These are phyloP conservation scores for Lepus americanus DNA, from an alignment of 2,113 vertebrate genomes.

Conservation along the genomic window DNA sequence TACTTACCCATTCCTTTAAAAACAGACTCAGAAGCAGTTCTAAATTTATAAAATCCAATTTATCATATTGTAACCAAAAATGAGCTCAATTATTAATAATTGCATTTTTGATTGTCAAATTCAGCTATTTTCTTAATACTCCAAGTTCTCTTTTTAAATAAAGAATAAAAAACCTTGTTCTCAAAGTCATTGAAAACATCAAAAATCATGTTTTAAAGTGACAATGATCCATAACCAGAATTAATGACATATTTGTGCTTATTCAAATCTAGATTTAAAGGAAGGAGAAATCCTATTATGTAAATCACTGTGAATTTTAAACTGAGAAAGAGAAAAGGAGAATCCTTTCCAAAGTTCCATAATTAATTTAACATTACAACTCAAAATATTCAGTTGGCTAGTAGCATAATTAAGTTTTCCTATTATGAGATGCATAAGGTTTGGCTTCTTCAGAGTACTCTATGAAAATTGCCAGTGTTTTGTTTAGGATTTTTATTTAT, in stretches of 20 bases:
- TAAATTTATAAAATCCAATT: background rate
- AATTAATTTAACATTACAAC: background rate
- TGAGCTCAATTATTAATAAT: slow-evolving; percentile 16
- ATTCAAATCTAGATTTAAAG: slow-evolving; percentile 11
- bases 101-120: background rate
- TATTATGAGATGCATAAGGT: background rate
- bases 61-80: background rate
- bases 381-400: background rate
- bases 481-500: background rate
- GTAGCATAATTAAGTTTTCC: background rate
- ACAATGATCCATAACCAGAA: background rate
- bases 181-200: background rate
- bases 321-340: background rate
- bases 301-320: background rate
- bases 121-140: background rate
- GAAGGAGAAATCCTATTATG: background rate
- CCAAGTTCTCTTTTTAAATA: background rate
- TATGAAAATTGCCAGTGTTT: background rate
- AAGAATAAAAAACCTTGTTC: background rate
- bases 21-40: background rate
- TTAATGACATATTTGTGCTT: background rate
- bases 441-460: background rate
- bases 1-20: background rate
- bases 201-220: slow-evolving; percentile 11
- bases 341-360: background rate